Conservation (phyloP, 2,113 vertebrate genomes). For the Pseudorectes ferrugineus region DNA sequence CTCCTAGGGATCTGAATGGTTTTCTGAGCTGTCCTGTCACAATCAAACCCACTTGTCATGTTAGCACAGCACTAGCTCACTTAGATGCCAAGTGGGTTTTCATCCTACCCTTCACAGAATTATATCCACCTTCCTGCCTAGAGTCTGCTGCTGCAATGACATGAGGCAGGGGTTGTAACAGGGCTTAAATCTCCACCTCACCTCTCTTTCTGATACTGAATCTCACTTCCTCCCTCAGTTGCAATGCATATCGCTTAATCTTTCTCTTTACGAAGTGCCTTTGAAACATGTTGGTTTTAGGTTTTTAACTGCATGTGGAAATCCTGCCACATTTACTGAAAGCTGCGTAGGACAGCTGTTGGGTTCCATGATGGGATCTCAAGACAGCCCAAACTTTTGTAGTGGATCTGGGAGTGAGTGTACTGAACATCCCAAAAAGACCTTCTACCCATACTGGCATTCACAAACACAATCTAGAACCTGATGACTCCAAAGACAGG, state of each 20-base stretch:
- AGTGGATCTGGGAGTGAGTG: neutral
- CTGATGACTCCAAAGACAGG: neutral
- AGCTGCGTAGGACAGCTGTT: neutral
- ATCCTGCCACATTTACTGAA: neutral
- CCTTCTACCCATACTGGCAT: neutral
- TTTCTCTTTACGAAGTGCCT: neutral
- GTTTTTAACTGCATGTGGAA: neutral
- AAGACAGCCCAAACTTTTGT: neutral
- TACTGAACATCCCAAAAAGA: neutral
- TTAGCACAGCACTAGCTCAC: neutral
- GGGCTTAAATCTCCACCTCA: neutral
- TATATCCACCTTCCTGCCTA: neutral
- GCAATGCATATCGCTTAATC: neutral
- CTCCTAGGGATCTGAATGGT: neutral
- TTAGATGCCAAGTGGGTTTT: neutral
- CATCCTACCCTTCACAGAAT: neutral
- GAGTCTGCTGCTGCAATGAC: neutral
- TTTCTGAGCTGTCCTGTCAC: neutral
- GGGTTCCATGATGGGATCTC: neutral
- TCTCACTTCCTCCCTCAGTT: neutral
- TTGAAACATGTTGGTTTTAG: neutral
- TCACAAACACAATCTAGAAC: neutral
- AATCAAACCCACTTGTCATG: rapidly evolving
- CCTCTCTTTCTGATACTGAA: neutral
- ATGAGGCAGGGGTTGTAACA: neutral